Conservation (phyloP, 2,888 invertebrate genomes). For the Chesias legatella region DNA sequence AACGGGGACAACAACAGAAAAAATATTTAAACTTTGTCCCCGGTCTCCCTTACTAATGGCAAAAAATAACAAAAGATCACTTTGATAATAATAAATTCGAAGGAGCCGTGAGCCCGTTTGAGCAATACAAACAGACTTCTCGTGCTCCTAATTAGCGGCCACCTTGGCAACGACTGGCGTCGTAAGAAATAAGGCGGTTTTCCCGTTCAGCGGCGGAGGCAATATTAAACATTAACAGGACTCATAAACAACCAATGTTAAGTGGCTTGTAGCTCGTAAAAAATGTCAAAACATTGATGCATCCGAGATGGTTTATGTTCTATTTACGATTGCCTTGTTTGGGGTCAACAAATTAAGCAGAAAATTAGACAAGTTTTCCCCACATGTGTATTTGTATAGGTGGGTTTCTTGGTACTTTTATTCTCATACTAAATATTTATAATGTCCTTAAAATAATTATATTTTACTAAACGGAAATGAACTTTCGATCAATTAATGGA, state of each 20-base stretch:
- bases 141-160: conserved; percentile 29
- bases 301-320: conserved; percentile 19
- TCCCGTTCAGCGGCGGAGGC: conserved; percentile 24
- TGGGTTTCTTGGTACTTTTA: background rate
- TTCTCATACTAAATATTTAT: background rate
- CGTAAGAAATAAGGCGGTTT: conserved; percentile 27
- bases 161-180: conserved; percentile 27
- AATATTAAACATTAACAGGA: conserved; percentile 33
- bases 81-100: conserved; percentile 7
- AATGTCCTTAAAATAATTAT: background rate
- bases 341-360: conserved; percentile 10
- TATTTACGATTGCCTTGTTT: conserved; percentile 9
- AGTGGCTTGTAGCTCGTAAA: conserved; percentile 31
- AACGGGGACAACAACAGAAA: too few species aligned
- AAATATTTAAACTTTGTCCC: too few species aligned
- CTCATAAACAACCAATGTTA: conserved; percentile 33
- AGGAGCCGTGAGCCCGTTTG: conserved; percentile 21
- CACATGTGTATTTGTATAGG: too few species aligned
- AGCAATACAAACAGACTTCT: conserved; percentile 24
- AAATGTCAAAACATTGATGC: conserved; percentile 31
- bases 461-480: too few species aligned
- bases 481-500: too few species aligned
- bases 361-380: conserved; percentile 11
- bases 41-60: too few species aligned
- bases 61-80: too few species aligned